Percentiles rank a stretch among this genome's conserved stretches.
Evolutionary conservation across 2,113 vertebrate species (phyloP).

Genomic region (Lanius collurio): DNA sequence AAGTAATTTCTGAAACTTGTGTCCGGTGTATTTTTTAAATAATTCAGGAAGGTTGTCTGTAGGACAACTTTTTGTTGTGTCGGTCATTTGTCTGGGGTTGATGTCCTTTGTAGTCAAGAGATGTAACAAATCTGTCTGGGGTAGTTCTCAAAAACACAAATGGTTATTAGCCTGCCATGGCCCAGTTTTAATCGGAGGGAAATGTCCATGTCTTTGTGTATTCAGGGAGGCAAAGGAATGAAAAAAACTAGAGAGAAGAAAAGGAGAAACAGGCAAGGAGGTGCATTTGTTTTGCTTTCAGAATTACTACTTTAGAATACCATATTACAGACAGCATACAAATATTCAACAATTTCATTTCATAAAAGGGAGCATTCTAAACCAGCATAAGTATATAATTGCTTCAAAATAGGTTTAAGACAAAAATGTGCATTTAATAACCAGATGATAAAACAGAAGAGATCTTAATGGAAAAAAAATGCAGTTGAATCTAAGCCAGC

Average conservation of each 20-base stretch:
- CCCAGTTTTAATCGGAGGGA: background rate
- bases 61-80: background rate
- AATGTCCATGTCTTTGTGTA: background rate
- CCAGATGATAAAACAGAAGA: background rate
- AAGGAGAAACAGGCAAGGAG: background rate
- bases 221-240: background rate
- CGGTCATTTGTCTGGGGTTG: background rate
- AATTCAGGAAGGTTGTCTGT: background rate
- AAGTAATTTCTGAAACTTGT: background rate
- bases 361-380: background rate
- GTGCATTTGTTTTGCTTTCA: background rate
- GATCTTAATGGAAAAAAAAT: background rate
- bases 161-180: background rate
- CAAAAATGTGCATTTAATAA: constrained; percentile 25
- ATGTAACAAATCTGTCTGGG: background rate
- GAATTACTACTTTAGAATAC: constrained; percentile 6
- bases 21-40: background rate
- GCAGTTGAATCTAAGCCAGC: background rate
- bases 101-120: background rate
- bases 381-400: background rate
- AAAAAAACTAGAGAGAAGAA: background rate
- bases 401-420: background rate
- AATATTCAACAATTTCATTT: background rate
- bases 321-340: background rate
- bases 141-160: background rate